Evolutionary conservation across 2,113 vertebrate species (phyloP).

Genomic region (Vidua macroura): DNA sequence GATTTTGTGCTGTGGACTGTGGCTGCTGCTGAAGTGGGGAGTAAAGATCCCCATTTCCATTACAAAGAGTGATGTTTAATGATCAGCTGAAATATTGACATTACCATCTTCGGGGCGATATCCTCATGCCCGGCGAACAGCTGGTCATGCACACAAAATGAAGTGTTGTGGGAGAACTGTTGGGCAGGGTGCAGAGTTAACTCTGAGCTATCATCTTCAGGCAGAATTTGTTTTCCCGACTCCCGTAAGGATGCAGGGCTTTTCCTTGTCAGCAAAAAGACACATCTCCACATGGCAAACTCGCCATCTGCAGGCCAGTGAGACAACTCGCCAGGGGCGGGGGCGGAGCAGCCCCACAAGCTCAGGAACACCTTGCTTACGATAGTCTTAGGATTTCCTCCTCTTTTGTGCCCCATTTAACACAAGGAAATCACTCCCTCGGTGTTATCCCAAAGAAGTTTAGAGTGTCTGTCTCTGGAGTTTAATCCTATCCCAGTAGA

Average conservation of each 20-base stretch:
- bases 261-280: neutral
- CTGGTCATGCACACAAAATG: neutral
- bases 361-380: neutral
- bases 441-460: neutral
- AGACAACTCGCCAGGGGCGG: neutral
- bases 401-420: neutral
- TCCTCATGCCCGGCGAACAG: neutral
- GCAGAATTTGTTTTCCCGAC: neutral
- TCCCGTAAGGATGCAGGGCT: neutral
- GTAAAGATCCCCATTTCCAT: neutral
- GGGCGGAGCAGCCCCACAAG: neutral
- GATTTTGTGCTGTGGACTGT: neutral
- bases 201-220: neutral
- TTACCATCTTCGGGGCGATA: neutral
- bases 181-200: neutral
- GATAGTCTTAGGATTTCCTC: neutral
- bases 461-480: neutral
- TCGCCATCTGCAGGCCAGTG: constrained; percentile 57
- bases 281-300: neutral
- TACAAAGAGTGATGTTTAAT: neutral
- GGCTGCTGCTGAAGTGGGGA: neutral
- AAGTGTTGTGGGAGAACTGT: neutral
- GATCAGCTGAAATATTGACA: neutral
- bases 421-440: neutral
- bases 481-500: neutral